Evolutionary conservation across 2,797 vertebrate species (phyloP), one percentile per base, ranked within the genome.

Genomic region (Danio kyathit): DNA sequence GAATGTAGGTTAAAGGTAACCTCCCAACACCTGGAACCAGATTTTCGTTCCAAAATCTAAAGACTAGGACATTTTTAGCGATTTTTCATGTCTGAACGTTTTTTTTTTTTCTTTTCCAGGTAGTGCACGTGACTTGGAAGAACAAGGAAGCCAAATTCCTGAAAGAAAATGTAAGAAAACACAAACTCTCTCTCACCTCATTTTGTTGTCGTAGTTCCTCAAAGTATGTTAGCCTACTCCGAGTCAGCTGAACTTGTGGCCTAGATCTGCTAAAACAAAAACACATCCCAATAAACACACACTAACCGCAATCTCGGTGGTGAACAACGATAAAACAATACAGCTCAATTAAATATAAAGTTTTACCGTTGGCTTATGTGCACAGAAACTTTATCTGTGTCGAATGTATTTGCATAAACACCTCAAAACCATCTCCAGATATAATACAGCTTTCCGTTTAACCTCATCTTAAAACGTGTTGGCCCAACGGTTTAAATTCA

Each of bases 91-190:
- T 61, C 66, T 71, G 66, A 61, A 79, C 66, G 59, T 17, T 8
- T 69, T 48, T 17, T 8, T 69, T 48, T 38, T 59, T 11, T 29
- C 69, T 80, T 40, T 76, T 65, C 49, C 59, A 65, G 19, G 59
- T 80, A 56, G 63, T 64, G 14, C 49, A 65, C 59, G 44, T 73
- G 67, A 56, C 11, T 38, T 1, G 1, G 5, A 65, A 19, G n/a
- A 52, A 71, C 17, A 46, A 38, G 57, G n/a, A 79, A 60, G n/a
- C 38, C 38, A 21, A 16, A 1, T 21, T 21, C 67, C 48, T 60
- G 8, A 52, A 29, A n/a, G 29, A 1, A 71, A 61, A 16, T 17
- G 19, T 0, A 8, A 1, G 21, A 40, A 65, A 19, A 46, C 40
- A 17, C 19, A 21, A 4, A 7, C 46, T 19, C 48, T 19, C 48